Base-by-base conservation (phyloP, 2,888 invertebrate genomes). In the Leptopterna dolabrata region DNA sequence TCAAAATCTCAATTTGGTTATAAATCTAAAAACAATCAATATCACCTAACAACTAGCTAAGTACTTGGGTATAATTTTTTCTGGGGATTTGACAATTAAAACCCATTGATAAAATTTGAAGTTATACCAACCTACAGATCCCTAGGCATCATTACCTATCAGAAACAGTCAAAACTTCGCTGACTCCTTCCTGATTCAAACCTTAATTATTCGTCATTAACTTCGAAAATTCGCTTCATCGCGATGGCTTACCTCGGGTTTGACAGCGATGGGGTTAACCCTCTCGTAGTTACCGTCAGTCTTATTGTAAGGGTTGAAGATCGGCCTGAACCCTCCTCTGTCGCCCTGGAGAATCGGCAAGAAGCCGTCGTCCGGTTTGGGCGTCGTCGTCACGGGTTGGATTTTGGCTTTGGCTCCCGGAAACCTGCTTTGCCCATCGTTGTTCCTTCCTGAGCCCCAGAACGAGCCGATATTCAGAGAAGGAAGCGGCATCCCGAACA, bases 401-500 rank as follows among this genome's bases (percentile, higher is more conserved):
- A 92, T 92, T 45, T 92, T 92, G 24, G 88, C 89, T 76, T 88
- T 89, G 7, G 88, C 76, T 24, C 87, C 88, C 2, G 88, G 88
- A 76, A 89, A 89, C 36, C 89, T 14, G 76, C 87, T 88, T 47
- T 84, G 55, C 0, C 89, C 89, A 16, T 89, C 89, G 30, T 55
- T 80, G 80, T 90, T 90, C 41, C 91, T 89, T 83, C 90, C 91
- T 45, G 89, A 81, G 4, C 92, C 92, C 92, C 95, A 93, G 70
- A 96, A 92, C 16, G 95, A 95, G 14, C 95, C 94, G 90, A 96
- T 93, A 89, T 95, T 95, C 76, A 97, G 91, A 55, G 94, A 93
- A 0, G 96, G 96, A 88, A 97, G 91, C 0, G 97, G 97, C 91
- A 97, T 95, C 0, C 97, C 97, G 90, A 97, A 97, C 91, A 97